These are phyloP conservation scores for Rhaphigaster nebulosa DNA, from an alignment of 2,888 invertebrate genomes.

Conservation along the genomic window DNA sequence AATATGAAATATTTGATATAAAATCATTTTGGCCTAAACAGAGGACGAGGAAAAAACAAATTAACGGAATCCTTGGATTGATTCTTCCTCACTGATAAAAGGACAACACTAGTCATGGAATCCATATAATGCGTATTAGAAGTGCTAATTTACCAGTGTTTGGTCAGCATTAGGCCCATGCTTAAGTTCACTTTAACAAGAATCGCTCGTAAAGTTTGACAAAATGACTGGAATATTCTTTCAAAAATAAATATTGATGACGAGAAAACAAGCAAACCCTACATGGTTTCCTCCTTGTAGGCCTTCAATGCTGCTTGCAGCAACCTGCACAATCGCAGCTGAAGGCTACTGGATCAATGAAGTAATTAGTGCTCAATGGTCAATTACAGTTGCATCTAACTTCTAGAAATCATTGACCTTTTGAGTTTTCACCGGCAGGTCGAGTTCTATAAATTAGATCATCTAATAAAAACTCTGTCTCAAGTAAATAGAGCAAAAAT, in stretches of 20 bases:
- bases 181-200: too few relatives aligned
- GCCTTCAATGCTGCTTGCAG: neutral
- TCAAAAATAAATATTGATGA: neutral
- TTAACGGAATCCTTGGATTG: neutral
- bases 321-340: neutral
- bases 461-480: too few relatives aligned
- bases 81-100: neutral
- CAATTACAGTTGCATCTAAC: slow-evolving; percentile 3
- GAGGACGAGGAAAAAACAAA: neutral
- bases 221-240: neutral
- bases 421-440: too few relatives aligned
- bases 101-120: neutral
- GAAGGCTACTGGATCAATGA: slow-evolving; percentile 4
- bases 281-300: neutral
- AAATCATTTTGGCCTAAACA: too few relatives aligned
- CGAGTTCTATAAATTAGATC: neutral
- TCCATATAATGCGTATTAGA: neutral
- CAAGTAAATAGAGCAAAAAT: too few relatives aligned
- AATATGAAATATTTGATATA: too few relatives aligned
- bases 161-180: neutral
- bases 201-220: neutral
- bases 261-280: neutral
- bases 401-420: neutral
- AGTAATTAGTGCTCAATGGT: neutral
- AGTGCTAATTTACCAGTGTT: too few relatives aligned